Conservation (phyloP, 2,797 vertebrate genomes). For the Myotis pilosus region DNA sequence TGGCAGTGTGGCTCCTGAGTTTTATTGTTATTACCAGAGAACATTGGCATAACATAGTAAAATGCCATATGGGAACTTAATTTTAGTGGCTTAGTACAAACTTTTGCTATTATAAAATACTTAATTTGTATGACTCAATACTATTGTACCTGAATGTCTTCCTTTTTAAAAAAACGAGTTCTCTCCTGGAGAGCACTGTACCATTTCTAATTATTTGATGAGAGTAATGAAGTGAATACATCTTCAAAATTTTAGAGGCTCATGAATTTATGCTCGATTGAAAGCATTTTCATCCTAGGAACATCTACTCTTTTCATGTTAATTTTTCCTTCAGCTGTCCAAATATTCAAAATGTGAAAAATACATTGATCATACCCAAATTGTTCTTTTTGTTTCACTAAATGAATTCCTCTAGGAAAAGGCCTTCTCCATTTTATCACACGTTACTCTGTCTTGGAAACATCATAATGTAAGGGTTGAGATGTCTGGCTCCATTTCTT, state of each 20-base stretch:
- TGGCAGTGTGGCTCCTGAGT: neutral
- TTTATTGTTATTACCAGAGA: neutral
- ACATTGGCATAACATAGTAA: neutral
- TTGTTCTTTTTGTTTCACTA: neutral
- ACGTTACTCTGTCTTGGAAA: slow-evolving; percentile 36
- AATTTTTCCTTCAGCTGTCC: slow-evolving; percentile 50
- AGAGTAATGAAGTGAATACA: slow-evolving; percentile 59
- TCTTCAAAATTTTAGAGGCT: slow-evolving; percentile 61
- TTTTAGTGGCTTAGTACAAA: neutral
- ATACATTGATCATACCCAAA: neutral
- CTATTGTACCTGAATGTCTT: slow-evolving; percentile 16
- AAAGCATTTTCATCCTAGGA: slow-evolving; percentile 51
- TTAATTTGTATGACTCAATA: slow-evolving; percentile 38
- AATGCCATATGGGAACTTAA: slow-evolving; percentile 17
- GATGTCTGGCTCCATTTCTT: neutral
- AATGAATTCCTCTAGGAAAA: neutral
- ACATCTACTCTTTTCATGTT: slow-evolving; percentile 29
- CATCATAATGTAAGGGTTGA: neutral
- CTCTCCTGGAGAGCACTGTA: slow-evolving; percentile 37
- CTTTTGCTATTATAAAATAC: slow-evolving; percentile 29
- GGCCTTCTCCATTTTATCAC: neutral
- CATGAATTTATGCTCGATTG: slow-evolving; percentile 44
- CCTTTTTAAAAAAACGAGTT: neutral
- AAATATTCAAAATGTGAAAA: slow-evolving; percentile 49
- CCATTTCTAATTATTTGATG: slow-evolving; percentile 69